A percentile compares a stretch with the other conserved stretches of the same genome.
Evolutionary conservation across 2,797 vertebrate genomes (phyloP).

Genomic region (Microcaecilia unicolor): DNA sequence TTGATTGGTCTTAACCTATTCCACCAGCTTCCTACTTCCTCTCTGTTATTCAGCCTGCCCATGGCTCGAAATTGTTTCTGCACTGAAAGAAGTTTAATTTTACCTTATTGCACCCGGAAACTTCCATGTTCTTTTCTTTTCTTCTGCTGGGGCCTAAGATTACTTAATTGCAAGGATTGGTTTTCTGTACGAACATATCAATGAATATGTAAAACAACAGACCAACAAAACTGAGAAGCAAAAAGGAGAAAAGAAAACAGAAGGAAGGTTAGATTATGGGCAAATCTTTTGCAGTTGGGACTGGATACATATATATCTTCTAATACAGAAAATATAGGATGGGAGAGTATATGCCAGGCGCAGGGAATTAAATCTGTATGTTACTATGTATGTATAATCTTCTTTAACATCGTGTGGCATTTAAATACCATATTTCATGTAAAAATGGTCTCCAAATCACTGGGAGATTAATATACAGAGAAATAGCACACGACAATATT

Average conservation of each 20-base stretch:
- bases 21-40: too few species aligned
- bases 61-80: too few species aligned
- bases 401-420: conserved; percentile 71
- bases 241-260: conserved; percentile 29
- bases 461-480: conserved; percentile 57
- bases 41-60: too few species aligned
- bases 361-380: conserved; percentile 80
- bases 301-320: conserved; percentile 55
- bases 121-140: too few species aligned
- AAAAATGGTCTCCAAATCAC: conserved; percentile 63
- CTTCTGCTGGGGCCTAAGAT: too few species aligned
- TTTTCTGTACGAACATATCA: not conserved
- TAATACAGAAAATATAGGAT: conserved; percentile 74
- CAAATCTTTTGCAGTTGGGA: conserved; percentile 52
- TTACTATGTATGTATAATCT: too few species aligned
- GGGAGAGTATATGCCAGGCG: conserved; percentile 74
- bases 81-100: too few species aligned
- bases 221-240: not conserved
- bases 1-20: too few species aligned
- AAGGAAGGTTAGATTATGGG: conserved; percentile 52
- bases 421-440: conserved; percentile 66
- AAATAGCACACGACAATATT: conserved; percentile 63
- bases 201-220: not conserved
- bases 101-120: too few species aligned
- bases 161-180: not conserved